Percentiles rank a stretch among this genome's conserved stretches.
phyloP scores from a whole-genome alignment of 2,113 vertebrate species.

The Tauraco erythrolophus region DNA sequence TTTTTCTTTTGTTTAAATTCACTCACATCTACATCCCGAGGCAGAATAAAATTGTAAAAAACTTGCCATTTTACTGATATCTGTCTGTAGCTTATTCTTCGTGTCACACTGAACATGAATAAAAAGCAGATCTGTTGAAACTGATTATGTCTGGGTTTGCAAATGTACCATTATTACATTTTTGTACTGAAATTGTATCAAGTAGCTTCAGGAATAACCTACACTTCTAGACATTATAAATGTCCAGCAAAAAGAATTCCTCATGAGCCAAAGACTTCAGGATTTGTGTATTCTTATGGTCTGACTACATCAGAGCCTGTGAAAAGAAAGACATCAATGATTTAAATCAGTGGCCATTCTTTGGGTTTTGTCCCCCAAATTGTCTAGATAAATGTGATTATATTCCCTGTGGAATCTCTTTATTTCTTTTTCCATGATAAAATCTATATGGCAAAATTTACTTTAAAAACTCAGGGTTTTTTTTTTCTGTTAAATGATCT shows the following conservation, averaged over 20 bases:
- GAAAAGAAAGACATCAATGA: neutral
- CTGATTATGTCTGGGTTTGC: neutral
- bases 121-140: neutral
- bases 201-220: neutral
- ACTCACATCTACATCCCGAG: neutral
- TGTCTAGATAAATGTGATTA: neutral
- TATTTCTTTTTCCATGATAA: neutral
- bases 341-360: neutral
- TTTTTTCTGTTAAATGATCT: neutral
- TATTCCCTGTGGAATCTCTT: neutral
- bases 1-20: neutral
- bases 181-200: neutral
- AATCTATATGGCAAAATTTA: neutral
- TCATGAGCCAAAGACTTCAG: neutral
- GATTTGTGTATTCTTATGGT: neutral
- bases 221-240: neutral
- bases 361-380: neutral
- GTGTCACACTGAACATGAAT: neutral
- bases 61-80: neutral
- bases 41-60: neutral
- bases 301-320: neutral
- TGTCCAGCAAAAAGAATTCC: neutral
- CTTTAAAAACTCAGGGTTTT: neutral
- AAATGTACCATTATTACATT: neutral
- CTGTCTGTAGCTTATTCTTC: neutral